Conservation (phyloP, 2,888 invertebrate species). For the Shargacucullia verbasci region DNA sequence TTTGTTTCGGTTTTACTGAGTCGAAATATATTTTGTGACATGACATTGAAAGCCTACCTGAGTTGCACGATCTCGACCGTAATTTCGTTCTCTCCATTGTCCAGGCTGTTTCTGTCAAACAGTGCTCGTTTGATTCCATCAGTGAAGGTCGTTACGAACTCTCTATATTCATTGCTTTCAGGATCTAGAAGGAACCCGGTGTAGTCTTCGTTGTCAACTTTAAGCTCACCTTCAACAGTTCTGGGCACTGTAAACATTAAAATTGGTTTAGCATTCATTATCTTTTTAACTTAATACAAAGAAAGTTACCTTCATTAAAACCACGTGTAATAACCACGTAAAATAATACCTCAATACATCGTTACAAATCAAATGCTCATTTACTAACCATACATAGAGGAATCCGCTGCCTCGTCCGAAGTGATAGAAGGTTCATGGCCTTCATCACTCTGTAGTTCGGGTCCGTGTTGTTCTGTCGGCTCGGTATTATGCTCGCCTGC, state of each 20-base stretch:
- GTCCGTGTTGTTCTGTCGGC: constrained; percentile 59
- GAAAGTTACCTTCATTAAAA: no score
- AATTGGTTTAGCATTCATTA: background rate
- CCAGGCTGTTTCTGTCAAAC: constrained; percentile 85
- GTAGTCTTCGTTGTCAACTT: constrained; percentile 91
- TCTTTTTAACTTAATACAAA: no score
- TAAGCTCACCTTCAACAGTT: constrained; percentile 91
- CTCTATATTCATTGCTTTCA: constrained; percentile 90
- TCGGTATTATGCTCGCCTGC: constrained; percentile 28
- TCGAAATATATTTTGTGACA: no score
- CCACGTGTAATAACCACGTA: no score
- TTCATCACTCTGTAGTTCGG: constrained; percentile 70
- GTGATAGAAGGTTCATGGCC: constrained; percentile 62
- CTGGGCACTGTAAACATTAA: constrained; percentile 89
- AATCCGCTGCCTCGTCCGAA: constrained; percentile 81
- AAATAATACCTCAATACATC: no score
- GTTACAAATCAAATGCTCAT: background rate
- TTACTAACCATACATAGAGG: constrained; percentile 87
- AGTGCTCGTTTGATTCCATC: constrained; percentile 89
- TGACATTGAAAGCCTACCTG: constrained; percentile 78
- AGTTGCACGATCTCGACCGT: constrained; percentile 90
- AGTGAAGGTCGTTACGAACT: constrained; percentile 89
- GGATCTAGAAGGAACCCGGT: constrained; percentile 88
- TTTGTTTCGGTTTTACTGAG: no score
- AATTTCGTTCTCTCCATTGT: constrained; percentile 88